Percentiles rank a stretch among this genome's conserved stretches.
Evolutionary conservation across 2,888 invertebrate species (phyloP).

Genomic region (Acanthopleura granulata): DNA sequence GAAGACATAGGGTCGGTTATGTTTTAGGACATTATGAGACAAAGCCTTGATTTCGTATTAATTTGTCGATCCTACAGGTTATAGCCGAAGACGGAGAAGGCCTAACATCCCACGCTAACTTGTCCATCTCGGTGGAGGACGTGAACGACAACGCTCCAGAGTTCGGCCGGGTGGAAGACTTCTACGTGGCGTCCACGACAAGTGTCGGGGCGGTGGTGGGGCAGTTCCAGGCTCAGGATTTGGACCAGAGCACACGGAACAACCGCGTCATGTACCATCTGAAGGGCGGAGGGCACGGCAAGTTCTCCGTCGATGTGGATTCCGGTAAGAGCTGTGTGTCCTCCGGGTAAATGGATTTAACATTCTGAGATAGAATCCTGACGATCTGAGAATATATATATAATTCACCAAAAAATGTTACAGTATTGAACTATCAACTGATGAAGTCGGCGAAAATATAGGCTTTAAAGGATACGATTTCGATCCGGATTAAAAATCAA

Average conservation of each 20-base stretch:
- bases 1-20: too few relatives aligned
- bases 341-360: too few relatives aligned
- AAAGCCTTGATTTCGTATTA: too few relatives aligned
- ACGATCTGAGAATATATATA: too few relatives aligned
- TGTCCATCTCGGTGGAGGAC: constrained; percentile 27
- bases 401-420: too few relatives aligned
- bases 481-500: too few relatives aligned
- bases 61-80: not conserved
- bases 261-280: constrained; percentile 24
- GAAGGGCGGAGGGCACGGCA: constrained; percentile 30
- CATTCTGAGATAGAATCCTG: too few relatives aligned
- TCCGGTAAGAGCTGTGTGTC: constrained; percentile 23
- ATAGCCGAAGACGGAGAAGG: constrained; percentile 28
- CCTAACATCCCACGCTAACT: constrained; percentile 21
- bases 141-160: constrained; percentile 26
- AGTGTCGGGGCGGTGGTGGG: constrained; percentile 19
- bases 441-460: too few relatives aligned
- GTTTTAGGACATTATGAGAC: too few relatives aligned
- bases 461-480: too few relatives aligned
- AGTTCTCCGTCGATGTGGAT: constrained; percentile 33
- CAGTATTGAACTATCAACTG: too few relatives aligned
- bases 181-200: constrained; percentile 3
- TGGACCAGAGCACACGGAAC: constrained; percentile 23
- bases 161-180: not conserved
- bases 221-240: constrained; percentile 24